Evolutionary conservation across 2,888 invertebrate species (phyloP), one percentile per base, ranked within the genome.

Genomic region (Apamea sordens): DNA sequence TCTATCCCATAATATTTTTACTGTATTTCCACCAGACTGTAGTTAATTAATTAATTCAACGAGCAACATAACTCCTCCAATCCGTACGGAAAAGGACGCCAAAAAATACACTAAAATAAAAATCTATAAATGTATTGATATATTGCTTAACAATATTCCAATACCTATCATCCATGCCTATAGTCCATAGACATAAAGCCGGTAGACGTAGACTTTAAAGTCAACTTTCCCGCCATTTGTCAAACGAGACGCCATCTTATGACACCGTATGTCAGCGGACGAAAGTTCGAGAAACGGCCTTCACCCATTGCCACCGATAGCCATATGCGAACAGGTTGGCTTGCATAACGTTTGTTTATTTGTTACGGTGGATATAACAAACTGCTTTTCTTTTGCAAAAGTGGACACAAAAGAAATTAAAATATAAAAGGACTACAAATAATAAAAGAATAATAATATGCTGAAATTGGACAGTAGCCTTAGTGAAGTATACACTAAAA

Each of bases 281-380:
- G 92, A 94, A 94, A 93, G 93, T 94, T 93, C 93, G 92, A 92
- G 90, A 91, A 88, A 89, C 92, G 94, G 93, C 95, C 95, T 95
- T 95, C 95, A 95, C 95, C 95, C 89, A 94, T 88, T 93, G 92
- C 92, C 93, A 89, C 92, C 84, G 89, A 92, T 93, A 90, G 87
- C 86, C 86, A 86, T 86, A 86, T 77, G 77, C 80, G 75, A 89
- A 91, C 91, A 89, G 90, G 92, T 92, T 89, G 75, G 70, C 68
- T 95, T 94, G 92, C 87, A 89, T 93, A 93, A 95, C 84, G 80
- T 94, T 94, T 95, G 94, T 95, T 95, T 94, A 93, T 93, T 91
- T 92, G 70, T 56, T 67, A 72, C 72, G 77, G 83, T 65, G 69
- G 24, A 76, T 78, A 92, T 87, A 53, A 15, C 10, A 8, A n/a